A percentile compares a stretch with the other conserved stretches of the same genome.
phyloP scores from a whole-genome alignment of 2,888 invertebrate species.

The Polia nebulosa region DNA sequence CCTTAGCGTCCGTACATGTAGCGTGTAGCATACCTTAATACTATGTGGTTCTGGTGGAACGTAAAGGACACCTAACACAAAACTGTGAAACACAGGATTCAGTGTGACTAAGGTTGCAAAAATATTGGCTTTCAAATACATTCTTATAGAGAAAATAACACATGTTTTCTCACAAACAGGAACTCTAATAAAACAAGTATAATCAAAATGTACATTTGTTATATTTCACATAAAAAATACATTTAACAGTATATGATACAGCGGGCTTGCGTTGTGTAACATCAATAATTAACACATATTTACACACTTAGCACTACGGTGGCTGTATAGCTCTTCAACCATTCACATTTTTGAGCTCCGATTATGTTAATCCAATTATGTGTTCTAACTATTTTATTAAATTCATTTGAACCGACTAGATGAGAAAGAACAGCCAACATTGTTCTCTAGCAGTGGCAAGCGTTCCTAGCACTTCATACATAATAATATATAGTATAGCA shows the following conservation, averaged over 20 bases:
- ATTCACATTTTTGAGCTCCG: conserved; percentile 63
- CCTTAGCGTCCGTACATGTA: conserved; percentile 69
- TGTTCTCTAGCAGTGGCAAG: conserved; percentile 58
- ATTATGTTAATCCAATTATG: conserved; percentile 34
- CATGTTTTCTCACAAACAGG: conserved; percentile 13
- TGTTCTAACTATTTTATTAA: conserved; percentile 42
- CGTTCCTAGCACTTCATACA: conserved; percentile 58
- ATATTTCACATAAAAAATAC: conserved; percentile 90
- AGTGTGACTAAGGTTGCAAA: conserved; percentile 1
- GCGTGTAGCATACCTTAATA: conserved; percentile 39
- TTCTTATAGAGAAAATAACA: not conserved
- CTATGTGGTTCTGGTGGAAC: conserved; percentile 20
- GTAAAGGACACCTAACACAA: not conserved
- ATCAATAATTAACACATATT: conserved; percentile 76
- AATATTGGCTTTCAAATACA: conserved; percentile 3
- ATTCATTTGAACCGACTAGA: conserved; percentile 56
- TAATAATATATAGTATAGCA: conserved; percentile 58
- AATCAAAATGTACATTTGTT: conserved; percentile 86
- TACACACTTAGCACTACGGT: conserved; percentile 67
- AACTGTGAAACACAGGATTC: not conserved
- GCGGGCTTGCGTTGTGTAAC: conserved; percentile 75
- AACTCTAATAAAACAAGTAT: conserved; percentile 82
- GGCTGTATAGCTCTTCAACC: conserved; percentile 41
- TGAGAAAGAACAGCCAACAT: conserved; percentile 35
- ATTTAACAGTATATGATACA: conserved; percentile 82